phyloP scores from a whole-genome alignment of 2,888 invertebrate species.

The Oscheius sp. region DNA sequence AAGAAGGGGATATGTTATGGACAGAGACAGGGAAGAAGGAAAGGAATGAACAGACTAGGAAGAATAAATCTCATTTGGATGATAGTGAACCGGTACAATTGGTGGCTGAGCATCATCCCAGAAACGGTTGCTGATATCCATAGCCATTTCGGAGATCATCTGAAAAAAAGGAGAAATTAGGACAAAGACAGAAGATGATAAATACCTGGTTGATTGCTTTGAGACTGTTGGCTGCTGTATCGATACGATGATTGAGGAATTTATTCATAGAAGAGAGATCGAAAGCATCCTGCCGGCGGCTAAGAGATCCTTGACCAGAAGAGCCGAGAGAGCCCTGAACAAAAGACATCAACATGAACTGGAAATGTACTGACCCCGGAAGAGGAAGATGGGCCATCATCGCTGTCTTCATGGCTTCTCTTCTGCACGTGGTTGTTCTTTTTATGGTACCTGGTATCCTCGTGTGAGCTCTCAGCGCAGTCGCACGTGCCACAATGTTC shows the following conservation, averaged over 20 bases:
- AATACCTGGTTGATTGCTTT: conserved; percentile 10
- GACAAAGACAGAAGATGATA: too few species aligned
- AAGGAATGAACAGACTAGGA: background rate
- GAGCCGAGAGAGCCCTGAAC: conserved; percentile 6
- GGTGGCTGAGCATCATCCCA: conserved; percentile 5
- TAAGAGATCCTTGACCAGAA: background rate
- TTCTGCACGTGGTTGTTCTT: conserved; percentile 1
- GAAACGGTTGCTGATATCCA: conserved; percentile 20
- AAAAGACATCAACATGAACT: background rate
- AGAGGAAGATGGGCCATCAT: background rate
- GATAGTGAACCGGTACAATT: conserved; percentile 5
- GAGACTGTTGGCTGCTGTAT: conserved; percentile 24
- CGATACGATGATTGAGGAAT: conserved; percentile 9
- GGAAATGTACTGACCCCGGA: background rate
- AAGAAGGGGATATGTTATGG: too few species aligned
- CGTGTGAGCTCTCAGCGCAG: background rate
- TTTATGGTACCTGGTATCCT: background rate
- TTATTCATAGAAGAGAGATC: conserved; percentile 17
- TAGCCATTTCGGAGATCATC: conserved; percentile 28
- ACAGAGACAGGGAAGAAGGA: background rate
- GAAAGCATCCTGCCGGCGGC: conserved; percentile 9
- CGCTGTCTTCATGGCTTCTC: conserved; percentile 20
- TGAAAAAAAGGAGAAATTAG: background rate
- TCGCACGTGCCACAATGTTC: conserved; percentile 15
- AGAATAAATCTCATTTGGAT: conserved; percentile 7